Conservation (phyloP, 1,140 invertebrate species). For the Heterodera carotae region DNA sequence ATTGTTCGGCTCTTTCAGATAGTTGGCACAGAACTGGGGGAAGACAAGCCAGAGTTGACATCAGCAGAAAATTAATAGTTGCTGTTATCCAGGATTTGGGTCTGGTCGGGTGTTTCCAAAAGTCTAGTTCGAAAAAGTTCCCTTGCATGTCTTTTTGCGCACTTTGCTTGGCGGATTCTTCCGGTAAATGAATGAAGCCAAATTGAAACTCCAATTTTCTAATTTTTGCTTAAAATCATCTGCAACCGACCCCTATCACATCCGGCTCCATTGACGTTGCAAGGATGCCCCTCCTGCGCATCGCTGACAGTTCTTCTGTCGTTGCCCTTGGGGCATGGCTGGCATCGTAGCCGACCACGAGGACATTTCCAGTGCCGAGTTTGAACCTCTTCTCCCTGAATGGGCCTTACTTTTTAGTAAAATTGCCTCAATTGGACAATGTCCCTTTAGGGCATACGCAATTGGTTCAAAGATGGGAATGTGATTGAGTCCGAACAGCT, state of each 20-base stretch:
- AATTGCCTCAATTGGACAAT: too few species aligned
- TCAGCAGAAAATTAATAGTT: too few species aligned
- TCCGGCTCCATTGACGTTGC: slow-evolving; percentile 29
- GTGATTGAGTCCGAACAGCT: slow-evolving; percentile 38
- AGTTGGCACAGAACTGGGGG: slow-evolving; percentile 40
- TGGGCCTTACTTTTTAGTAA: background rate
- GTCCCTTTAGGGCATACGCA: slow-evolving; percentile 17
- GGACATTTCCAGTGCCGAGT: slow-evolving; percentile 29
- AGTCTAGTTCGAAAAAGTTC: too few species aligned
- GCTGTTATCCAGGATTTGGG: too few species aligned
- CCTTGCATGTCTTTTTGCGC: too few species aligned
- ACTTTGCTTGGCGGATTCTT: too few species aligned
- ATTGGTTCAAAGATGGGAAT: slow-evolving; percentile 23
- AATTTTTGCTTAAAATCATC: too few species aligned
- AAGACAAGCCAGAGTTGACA: background rate
- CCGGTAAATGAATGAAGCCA: background rate
- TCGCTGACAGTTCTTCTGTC: slow-evolving; percentile 11
- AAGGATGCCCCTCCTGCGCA: slow-evolving; percentile 12
- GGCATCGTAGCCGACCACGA: slow-evolving; percentile 40
- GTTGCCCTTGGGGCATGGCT: slow-evolving; percentile 29
- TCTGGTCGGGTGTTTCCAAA: too few species aligned
- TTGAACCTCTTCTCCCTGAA: slow-evolving; percentile 31
- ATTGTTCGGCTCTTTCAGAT: slow-evolving; percentile 24
- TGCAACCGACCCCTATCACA: slow-evolving; percentile 28
- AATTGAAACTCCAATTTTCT: slow-evolving; percentile 20